A percentile compares a stretch with the other conserved stretches of the same genome.
These are phyloP conservation scores for Gadopsis bispinosus DNA, from an alignment of 2,797 vertebrate species.

Conservation along the genomic window DNA sequence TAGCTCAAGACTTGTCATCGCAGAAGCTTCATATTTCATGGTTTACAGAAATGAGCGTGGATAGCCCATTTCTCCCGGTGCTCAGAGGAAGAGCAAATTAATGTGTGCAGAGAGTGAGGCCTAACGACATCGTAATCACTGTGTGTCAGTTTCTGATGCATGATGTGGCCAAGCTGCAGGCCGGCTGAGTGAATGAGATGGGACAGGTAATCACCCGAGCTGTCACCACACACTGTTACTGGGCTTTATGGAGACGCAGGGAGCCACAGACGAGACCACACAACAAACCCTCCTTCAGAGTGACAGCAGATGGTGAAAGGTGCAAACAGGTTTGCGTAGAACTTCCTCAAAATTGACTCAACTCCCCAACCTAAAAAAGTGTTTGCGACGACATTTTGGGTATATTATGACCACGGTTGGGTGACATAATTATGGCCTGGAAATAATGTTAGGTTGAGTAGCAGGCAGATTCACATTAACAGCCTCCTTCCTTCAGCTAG, in stretches of 20 bases:
- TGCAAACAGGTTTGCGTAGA: conserved; percentile 44
- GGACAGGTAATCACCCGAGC: conserved; percentile 80
- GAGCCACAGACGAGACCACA: conserved; percentile 61
- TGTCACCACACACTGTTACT: conserved; percentile 69
- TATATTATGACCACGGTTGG: not conserved
- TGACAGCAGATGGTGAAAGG: conserved; percentile 49
- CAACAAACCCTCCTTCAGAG: conserved; percentile 48
- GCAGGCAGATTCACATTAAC: not conserved
- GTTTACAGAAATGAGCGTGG: conserved; percentile 54
- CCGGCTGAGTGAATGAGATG: conserved; percentile 70
- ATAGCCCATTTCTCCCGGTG: conserved; percentile 48
- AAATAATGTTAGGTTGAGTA: not conserved
- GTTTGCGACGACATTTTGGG: conserved; percentile 13
- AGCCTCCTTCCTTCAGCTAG: not conserved
- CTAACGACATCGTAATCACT: conserved; percentile 79
- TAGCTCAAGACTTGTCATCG: conserved; percentile 50
- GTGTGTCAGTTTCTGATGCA: conserved; percentile 77
- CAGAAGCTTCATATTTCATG: conserved; percentile 58
- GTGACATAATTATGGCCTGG: not conserved
- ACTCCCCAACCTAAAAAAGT: conserved; percentile 27
- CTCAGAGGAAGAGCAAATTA: conserved; percentile 66
- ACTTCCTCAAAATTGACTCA: conserved; percentile 35
- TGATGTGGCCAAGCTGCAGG: conserved; percentile 74
- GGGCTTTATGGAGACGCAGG: conserved; percentile 53
- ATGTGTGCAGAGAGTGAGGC: conserved; percentile 62